phyloP scores from a whole-genome alignment of 92 coral and sea anemone species.

The Zoanthus sansibaricus region DNA sequence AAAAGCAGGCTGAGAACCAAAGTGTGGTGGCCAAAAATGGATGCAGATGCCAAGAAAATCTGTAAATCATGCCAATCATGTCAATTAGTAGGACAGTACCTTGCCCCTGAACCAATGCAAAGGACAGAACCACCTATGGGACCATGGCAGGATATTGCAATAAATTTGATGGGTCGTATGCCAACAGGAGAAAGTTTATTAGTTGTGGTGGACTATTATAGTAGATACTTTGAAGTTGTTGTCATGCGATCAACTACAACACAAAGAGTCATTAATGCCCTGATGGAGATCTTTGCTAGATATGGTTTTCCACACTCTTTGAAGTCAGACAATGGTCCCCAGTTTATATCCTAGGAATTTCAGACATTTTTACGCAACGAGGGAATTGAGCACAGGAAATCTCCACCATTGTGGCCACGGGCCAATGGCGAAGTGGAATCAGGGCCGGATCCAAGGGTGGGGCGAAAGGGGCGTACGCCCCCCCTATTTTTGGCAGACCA shows the following conservation, averaged over 20 bases:
- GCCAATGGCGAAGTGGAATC: no score
- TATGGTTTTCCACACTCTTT: constrained; percentile 4
- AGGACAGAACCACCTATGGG: constrained; percentile 51
- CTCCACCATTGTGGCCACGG: not conserved
- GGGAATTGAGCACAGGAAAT: not conserved
- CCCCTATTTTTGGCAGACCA: no score
- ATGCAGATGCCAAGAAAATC: not conserved
- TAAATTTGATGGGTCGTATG: constrained; percentile 52
- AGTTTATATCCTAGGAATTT: not conserved
- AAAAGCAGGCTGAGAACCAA: constrained; percentile 15
- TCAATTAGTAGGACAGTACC: constrained; percentile 56
- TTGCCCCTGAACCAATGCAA: constrained; percentile 61
- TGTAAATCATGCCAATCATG: constrained; percentile 70
- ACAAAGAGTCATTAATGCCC: constrained; percentile 18
- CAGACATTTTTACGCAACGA: not conserved
- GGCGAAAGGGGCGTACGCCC: no score
- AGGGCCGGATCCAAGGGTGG: no score
- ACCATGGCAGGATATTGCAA: constrained; percentile 55
- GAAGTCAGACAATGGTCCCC: no score
- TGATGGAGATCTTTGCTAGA: constrained; percentile 19
- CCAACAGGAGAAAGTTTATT: constrained; percentile 52
- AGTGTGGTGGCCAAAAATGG: no score
- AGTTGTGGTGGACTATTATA: constrained; percentile 52
- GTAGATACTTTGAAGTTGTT: constrained; percentile 51
- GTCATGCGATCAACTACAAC: constrained; percentile 57